Base-by-base conservation (phyloP, 1,140 invertebrate species). In the Aethina tumida region DNA sequence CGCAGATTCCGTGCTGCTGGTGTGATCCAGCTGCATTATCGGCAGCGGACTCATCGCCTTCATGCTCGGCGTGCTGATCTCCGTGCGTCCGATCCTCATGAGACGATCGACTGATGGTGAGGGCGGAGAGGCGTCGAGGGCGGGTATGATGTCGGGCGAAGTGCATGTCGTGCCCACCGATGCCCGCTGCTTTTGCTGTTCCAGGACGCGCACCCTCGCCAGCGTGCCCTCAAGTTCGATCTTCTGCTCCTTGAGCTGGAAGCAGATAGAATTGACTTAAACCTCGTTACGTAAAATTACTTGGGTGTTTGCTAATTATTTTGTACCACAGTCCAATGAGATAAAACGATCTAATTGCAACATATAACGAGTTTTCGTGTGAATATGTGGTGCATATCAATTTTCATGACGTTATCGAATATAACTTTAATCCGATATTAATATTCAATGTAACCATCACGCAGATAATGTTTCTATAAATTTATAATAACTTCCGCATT, bases 181-280 rank as follows among this genome's bases (percentile, higher is more conserved):
- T n/a, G 46, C 28, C 33, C 48, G 50, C 21, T 49, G 64, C n/a
- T n/a, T n/a, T 49, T 67, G 38, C 29, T 56, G 70, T 50, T 86
- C 81, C 14, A 86, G 57, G 24, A 84, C 69, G 8, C 83, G 70
- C 9, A 86, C 68, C 28, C 77, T 70, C 0, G 83, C 83, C 41
- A 74, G 66, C 2, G 83, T 85, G 4, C 83, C 83, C 61, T 87
- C 83, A 43, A 87, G 50, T 56, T 89, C 82, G 41, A 87, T 85
- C 43, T 74, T 82, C 50, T 79, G 76, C 58, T 87, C 81, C 56
- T 84, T 81, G 47, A 88, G 58, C 81, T 85, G 64, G 32, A 45
- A 41, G 14, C 22, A 44, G 19, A 40, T 10, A 27, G 9, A 8
- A 13, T 19, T 30, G 8, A 20, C n/a, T n/a, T n/a, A 34, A 34